phyloP scores from a whole-genome alignment of 2,113 vertebrate genomes.

The Otis tarda region DNA sequence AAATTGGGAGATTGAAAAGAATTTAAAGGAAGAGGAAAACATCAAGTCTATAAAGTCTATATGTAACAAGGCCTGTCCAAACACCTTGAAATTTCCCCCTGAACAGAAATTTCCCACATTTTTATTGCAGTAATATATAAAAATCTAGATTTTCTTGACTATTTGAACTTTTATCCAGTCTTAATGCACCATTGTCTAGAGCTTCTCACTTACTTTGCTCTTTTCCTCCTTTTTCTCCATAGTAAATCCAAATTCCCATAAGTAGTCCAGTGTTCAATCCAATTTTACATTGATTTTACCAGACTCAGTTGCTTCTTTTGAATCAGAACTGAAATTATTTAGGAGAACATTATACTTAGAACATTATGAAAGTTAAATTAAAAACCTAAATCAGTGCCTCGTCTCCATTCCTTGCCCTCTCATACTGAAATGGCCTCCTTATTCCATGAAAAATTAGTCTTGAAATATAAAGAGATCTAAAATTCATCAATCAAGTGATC shows the following conservation, averaged over 20 bases:
- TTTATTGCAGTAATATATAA: not conserved
- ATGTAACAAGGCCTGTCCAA: not conserved
- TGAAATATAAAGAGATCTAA: not conserved
- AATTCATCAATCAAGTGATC: not conserved
- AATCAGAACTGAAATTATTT: not conserved
- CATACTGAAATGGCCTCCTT: not conserved
- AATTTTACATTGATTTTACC: not conserved
- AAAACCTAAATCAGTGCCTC: not conserved
- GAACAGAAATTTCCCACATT: not conserved
- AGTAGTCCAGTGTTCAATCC: not conserved
- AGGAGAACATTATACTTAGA: not conserved
- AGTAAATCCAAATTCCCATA: not conserved
- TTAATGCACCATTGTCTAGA: not conserved
- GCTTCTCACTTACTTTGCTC: not conserved
- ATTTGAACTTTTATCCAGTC: not conserved
- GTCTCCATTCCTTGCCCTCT: not conserved
- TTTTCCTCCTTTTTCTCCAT: not conserved
- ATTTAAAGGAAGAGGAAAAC: not conserved
- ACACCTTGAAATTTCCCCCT: not conserved
- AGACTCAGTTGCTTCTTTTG: not conserved
- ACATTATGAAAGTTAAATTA: not conserved
- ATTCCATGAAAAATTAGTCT: not conserved
- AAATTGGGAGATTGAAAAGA: not conserved
- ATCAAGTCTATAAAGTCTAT: not conserved
- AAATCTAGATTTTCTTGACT: not conserved